Base-by-base conservation (phyloP, 2,888 invertebrate species). In the Dolichomitus sp. region DNA sequence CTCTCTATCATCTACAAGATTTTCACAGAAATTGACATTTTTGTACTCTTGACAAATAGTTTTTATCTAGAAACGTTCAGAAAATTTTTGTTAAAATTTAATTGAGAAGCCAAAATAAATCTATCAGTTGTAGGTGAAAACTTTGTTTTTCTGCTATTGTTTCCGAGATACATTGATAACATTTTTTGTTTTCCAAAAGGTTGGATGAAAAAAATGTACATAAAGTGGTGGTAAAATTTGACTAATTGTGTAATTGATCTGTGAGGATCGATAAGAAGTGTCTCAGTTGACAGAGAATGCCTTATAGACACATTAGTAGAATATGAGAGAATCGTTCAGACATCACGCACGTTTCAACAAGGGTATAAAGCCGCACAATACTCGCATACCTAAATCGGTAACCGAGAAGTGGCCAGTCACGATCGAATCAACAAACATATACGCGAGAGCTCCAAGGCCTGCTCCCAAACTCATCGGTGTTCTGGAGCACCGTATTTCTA, bases 371-470 rank as follows among this genome's bases (percentile, higher is more conserved):
- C 27, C 17, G 33, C 70, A 59, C 59, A 72, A 72, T 72, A 27
- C 45, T 30, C 57, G 70, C 40, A 48, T 50, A 2, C 50, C 70
- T 19, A 48, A 80, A 70, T 52, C 40, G 75, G 54, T 70, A 75
- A 69, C 50, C 63, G 50, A 66, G 57, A 80, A 75, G 42, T 65
- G 63, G 48, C 69, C 48, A 80, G 80, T 80, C 80, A 80, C 75
- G 80, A 75, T 70, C 75, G 80, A 80, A 80, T 80, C 75, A 70
- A 75, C 70, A 63, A 74, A 65, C 75, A 65, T 66, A 45, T 65
- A 52, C 54, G 42, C 54, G 76, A 76, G 76, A 61, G 37, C 23
- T 33, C 40, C 77, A 50, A 69, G 68, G 57, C 19, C 50, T 61
- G 27, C 45, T 14, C 40, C 17, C 52, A 27, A 52, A 69, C 52